These are phyloP conservation scores for Cepphus grylle DNA, from an alignment of 2,113 vertebrate genomes.

Conservation along the genomic window DNA sequence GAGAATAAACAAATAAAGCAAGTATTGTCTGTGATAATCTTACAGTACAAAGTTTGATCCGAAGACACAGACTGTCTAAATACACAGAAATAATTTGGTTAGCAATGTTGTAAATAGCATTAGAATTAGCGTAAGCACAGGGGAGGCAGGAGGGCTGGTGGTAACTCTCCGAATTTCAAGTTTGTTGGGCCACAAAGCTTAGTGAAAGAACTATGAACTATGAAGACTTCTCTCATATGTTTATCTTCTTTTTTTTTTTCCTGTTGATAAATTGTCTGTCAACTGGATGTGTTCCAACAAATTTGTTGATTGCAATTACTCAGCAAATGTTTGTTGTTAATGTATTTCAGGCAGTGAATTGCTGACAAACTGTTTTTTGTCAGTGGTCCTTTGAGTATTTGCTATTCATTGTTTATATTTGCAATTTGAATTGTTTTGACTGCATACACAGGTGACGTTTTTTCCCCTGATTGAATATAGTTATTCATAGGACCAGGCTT, in stretches of 20 bases:
- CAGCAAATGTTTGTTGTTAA: constrained; percentile 1
- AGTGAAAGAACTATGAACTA: not conserved
- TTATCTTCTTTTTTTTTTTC: not conserved
- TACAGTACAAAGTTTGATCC: not conserved
- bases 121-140: not conserved
- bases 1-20: not conserved
- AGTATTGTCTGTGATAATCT: not conserved
- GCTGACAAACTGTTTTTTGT: not conserved
- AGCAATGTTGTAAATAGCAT: not conserved
- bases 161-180: not conserved
- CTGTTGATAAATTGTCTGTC: not conserved
- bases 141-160: not conserved
- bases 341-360: not conserved
- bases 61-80: not conserved
- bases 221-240: not conserved
- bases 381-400: not conserved
- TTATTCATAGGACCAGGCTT: not conserved
- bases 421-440: not conserved
- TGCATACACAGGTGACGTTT: not conserved
- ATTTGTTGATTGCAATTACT: constrained; percentile 7
- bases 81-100: not conserved
- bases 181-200: not conserved
- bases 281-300: not conserved
- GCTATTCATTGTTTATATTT: not conserved
- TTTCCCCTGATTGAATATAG: not conserved